Evolutionary conservation across 2,113 vertebrate species (phyloP).

Genomic region (Poeciliopsis turrubarensis): DNA sequence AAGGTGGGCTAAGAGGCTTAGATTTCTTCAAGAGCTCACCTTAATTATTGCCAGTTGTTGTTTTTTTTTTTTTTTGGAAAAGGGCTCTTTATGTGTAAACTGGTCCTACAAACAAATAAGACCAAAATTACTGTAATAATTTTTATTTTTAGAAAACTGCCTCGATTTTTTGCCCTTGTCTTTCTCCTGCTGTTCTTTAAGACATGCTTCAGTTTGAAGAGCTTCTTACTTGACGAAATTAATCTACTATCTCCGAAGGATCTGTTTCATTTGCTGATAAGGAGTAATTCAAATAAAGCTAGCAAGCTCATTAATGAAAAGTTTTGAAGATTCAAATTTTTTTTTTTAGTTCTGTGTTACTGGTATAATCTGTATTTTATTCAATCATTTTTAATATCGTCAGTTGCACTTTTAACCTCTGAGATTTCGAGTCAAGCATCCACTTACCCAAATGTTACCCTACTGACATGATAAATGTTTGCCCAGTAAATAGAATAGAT

Average conservation of each 20-base stretch:
- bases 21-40: slow-evolving; percentile 75
- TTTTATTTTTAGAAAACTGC: slow-evolving; percentile 3
- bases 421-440: background rate
- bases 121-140: background rate
- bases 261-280: slow-evolving; percentile 49
- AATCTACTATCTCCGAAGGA: slow-evolving; percentile 66
- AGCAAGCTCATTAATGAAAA: slow-evolving; percentile 70
- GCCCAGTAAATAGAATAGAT: background rate
- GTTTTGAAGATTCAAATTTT: slow-evolving; percentile 61
- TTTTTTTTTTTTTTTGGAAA: background rate
- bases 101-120: background rate
- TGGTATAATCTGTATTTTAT: slow-evolving; percentile 5
- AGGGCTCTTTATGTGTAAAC: background rate
- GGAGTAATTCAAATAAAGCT: slow-evolving; percentile 61
- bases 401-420: slow-evolving; percentile 50
- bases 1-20: slow-evolving; percentile 79
- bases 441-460: background rate
- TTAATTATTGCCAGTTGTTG: slow-evolving; percentile 66
- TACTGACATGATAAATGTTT: background rate
- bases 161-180: background rate
- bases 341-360: slow-evolving; percentile 32
- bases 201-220: slow-evolving; percentile 47
- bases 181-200: slow-evolving; percentile 7
- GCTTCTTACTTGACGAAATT: slow-evolving; percentile 60
- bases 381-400: slow-evolving; percentile 8